Base-by-base conservation (phyloP, 2,888 invertebrate species). In the Archaeoteleia sp. region DNA sequence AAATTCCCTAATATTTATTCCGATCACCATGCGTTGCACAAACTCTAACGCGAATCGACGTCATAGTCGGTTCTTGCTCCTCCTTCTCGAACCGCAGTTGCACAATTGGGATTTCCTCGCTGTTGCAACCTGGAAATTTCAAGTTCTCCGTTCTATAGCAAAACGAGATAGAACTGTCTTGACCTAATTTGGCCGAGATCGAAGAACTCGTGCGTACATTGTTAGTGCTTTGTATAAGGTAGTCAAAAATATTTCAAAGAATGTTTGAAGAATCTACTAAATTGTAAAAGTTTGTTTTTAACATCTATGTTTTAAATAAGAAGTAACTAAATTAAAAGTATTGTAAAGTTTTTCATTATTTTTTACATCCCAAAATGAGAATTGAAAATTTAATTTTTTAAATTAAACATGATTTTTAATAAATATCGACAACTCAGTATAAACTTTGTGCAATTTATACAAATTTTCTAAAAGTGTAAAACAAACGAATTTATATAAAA, bases 31-130 rank as follows among this genome's bases (percentile, higher is more conserved):
- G 5, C 9, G 30, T 34, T 32, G n/a, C n/a, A 32, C 30, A 7
- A 32, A 12, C 25, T 45, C 27, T 7, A 34, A 8, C 15, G 25
- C 35, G 20, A 45, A 45, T 55, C 2, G 20, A 32, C 42, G 29
- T 39, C 48, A 40, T 20, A 46, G 39, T 13, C 32, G 10, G 30
- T 15, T 3, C 27, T 30, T 12, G 14, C 4, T 23, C 43, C 42
- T 34, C 25, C 7, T 13, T 12, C 43, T 43, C 45, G 13, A 23
- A 23, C 17, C 10, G 27, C 48, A 37, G 51, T 63, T 63, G 45
- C 63, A 57, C 55, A 63, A 63, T 35, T 37, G 63, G 63, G 63
- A 63, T 63, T 63, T 63, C 63, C 63, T 55, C 51, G 55, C 51
- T 63, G 63, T 57, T 55, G 63, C 49, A 63, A 63, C 55, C 42